These are phyloP conservation scores for Benthosema pterotum DNA, from an alignment of 2,797 vertebrate species.

Conservation along the genomic window DNA sequence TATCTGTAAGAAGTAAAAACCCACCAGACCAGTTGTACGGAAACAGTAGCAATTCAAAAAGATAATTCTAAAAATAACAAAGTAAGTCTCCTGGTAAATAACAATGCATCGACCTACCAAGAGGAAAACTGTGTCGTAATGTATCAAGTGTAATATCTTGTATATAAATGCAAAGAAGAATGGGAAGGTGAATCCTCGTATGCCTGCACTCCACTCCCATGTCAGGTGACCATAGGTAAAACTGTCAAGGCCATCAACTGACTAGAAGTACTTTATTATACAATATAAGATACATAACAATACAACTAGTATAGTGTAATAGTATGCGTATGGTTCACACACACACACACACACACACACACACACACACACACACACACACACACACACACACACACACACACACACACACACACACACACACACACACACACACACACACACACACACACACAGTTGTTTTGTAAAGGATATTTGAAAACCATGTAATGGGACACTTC, in stretches of 20 bases:
- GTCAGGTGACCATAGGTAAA: slow-evolving; percentile 91
- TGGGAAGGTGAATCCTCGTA: slow-evolving; percentile 91
- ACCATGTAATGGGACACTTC: slow-evolving; percentile 94
- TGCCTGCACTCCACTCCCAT: slow-evolving; percentile 93
- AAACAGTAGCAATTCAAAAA: background rate
- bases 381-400: background rate
- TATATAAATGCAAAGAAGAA: slow-evolving; percentile 90
- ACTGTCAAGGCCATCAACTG: slow-evolving; percentile 62
- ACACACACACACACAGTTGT: background rate
- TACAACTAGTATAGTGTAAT: too few species aligned
- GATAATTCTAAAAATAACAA: too few species aligned
- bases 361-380: slow-evolving; percentile 1
- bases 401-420: slow-evolving; percentile 3
- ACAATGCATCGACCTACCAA: slow-evolving; percentile 80
- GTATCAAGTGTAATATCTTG: slow-evolving; percentile 84
- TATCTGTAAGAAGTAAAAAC: slow-evolving; percentile 75
- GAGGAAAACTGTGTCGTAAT: slow-evolving; percentile 82
- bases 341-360: background rate
- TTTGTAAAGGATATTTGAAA: slow-evolving; percentile 91
- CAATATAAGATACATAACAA: too few species aligned
- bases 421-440: background rate
- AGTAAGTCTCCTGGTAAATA: too few species aligned
- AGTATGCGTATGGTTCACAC: background rate
- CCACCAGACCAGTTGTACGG: slow-evolving; percentile 6
- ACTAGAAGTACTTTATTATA: background rate